Conservation (phyloP, 2,888 invertebrate genomes). For the Dryobotodes eremita region DNA sequence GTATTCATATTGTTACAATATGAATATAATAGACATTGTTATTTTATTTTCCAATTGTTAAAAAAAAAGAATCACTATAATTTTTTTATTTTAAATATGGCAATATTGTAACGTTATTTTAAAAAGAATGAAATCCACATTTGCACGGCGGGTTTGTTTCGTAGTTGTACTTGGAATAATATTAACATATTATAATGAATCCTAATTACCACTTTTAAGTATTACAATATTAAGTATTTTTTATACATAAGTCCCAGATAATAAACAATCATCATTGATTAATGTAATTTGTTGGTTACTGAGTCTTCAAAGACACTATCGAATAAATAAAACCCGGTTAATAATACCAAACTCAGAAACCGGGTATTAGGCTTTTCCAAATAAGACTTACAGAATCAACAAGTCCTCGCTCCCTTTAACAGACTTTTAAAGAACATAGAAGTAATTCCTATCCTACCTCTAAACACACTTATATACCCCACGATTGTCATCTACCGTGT, state of each 20-base stretch:
- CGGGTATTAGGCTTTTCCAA: neutral
- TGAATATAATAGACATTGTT: too few relatives aligned
- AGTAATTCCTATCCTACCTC: neutral
- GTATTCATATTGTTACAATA: constrained; percentile 5
- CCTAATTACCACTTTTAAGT: neutral
- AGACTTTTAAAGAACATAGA: neutral
- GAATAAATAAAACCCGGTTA: neutral
- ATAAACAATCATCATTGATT: neutral
- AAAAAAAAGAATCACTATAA: neutral
- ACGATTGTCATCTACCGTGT: constrained; percentile 11
- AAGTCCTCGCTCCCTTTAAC: neutral
- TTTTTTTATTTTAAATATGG: neutral
- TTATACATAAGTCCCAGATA: neutral
- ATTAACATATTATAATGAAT: neutral
- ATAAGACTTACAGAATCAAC: neutral
- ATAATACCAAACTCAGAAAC: neutral
- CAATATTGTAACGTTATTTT: neutral
- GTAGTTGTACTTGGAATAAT: neutral
- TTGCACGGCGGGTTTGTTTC: neutral
- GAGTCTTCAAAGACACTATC: neutral
- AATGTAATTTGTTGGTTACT: neutral
- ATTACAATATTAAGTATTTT: too few relatives aligned
- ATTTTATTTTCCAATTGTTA: neutral
- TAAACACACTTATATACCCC: neutral
- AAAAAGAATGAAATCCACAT: neutral